phyloP scores from a whole-genome alignment of 2,797 vertebrate genomes.

The Buphagus erythrorhynchus region DNA sequence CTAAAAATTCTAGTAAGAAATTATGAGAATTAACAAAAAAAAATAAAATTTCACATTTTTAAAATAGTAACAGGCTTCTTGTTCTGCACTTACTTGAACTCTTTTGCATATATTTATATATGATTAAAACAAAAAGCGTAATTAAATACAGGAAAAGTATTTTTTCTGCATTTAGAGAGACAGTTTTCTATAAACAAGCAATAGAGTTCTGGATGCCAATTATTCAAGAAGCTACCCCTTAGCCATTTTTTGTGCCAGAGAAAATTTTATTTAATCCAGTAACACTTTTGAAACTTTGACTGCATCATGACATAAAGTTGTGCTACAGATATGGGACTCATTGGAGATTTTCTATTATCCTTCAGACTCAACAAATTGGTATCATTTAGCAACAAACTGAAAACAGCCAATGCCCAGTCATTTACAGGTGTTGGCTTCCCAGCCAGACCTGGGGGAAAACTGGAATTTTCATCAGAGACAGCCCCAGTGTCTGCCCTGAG shows the following conservation, averaged over 20 bases:
- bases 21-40: background rate
- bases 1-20: background rate
- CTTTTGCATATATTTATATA: background rate
- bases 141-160: background rate
- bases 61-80: background rate
- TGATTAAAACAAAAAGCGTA: background rate
- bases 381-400: background rate
- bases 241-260: background rate
- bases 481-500: fast-evolving
- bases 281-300: background rate
- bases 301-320: background rate
- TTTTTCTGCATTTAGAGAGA: background rate
- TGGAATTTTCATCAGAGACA: background rate
- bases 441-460: background rate
- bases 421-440: background rate
- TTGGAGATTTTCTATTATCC: background rate
- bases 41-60: background rate
- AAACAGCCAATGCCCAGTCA: background rate
- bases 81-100: background rate
- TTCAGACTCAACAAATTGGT: background rate
- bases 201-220: background rate
- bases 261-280: background rate
- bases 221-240: background rate
- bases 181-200: background rate
- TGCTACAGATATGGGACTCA: background rate